phyloP scores from a whole-genome alignment of 2,888 invertebrate species.

The Melolontha melolontha region DNA sequence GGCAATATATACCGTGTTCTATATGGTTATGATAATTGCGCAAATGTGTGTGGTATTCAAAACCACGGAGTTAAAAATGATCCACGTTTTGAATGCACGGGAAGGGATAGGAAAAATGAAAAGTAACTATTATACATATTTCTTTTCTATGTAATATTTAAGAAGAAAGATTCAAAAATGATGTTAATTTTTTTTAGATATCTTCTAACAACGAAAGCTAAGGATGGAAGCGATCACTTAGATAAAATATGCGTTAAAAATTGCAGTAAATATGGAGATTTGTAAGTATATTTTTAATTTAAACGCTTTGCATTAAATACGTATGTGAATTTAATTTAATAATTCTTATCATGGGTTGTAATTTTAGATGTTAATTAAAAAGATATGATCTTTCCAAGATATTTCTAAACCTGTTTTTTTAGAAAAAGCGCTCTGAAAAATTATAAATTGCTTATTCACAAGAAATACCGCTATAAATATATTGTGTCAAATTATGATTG shows the following conservation, averaged over 20 bases:
- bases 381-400: no score
- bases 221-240: constrained; percentile 50
- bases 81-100: constrained; percentile 64
- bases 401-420: no score
- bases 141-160: no score
- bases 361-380: no score
- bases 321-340: no score
- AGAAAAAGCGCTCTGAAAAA: no score
- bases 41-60: constrained; percentile 72
- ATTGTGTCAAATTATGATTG: no score
- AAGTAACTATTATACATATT: constrained; percentile 54
- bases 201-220: constrained; percentile 52
- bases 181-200: constrained; percentile 25
- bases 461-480: no score
- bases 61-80: constrained; percentile 58
- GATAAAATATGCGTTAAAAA: constrained; percentile 59
- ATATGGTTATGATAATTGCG: constrained; percentile 75
- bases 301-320: no score
- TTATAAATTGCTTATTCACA: no score
- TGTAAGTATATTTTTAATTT: constrained; percentile 52
- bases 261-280: constrained; percentile 57
- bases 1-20: constrained; percentile 72
- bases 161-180: background rate
- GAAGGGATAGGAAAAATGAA: constrained; percentile 63
- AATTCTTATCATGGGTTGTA: no score